Evolutionary conservation across 2,113 vertebrate species (phyloP).

Genomic region (Anoplopoma fimbria): DNA sequence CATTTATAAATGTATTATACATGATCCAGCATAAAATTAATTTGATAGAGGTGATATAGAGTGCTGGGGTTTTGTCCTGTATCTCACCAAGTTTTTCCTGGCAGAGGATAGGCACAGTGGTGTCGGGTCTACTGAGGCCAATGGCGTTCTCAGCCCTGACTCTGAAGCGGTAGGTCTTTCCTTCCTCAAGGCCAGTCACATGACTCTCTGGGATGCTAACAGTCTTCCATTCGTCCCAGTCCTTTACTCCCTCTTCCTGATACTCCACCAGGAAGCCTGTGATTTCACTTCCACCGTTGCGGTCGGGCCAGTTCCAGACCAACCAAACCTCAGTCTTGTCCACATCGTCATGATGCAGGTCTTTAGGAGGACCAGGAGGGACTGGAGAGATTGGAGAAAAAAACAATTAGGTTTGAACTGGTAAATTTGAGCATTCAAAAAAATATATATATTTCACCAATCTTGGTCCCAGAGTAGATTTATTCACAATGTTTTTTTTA

Average conservation of each 20-base stretch:
- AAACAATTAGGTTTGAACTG: not conserved
- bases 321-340: constrained; percentile 98
- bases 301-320: constrained; percentile 96
- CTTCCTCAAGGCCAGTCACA: constrained; percentile 94
- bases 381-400: constrained; percentile 79
- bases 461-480: not conserved
- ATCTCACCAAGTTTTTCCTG: constrained; percentile 95
- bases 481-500: not conserved
- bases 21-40: not conserved
- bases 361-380: constrained; percentile 97
- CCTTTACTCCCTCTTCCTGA: constrained; percentile 92
- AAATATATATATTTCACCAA: not conserved
- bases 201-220: constrained; percentile 93
- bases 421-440: not conserved
- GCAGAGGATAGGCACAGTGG: constrained; percentile 96
- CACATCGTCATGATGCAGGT: constrained; percentile 94
- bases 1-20: not conserved
- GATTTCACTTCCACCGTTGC: constrained; percentile 96
- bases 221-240: constrained; percentile 96
- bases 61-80: not conserved
- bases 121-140: constrained; percentile 95
- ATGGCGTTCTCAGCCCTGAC: constrained; percentile 95
- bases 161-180: constrained; percentile 96
- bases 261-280: constrained; percentile 98
- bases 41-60: not conserved